These are phyloP conservation scores for Griposia aprilina DNA, from an alignment of 2,888 invertebrate species.

Conservation along the genomic window DNA sequence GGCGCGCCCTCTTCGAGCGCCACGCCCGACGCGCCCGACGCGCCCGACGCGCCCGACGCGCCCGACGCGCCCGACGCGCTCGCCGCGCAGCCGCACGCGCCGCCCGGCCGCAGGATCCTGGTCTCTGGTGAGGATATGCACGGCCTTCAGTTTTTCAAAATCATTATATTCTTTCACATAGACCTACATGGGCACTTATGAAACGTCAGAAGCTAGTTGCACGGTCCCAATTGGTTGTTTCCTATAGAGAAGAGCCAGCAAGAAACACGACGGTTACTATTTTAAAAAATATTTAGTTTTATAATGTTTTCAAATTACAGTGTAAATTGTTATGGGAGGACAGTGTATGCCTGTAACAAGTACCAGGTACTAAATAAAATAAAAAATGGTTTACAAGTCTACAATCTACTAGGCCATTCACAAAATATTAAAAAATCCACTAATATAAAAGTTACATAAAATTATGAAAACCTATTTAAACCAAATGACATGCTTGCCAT, in stretches of 20 bases:
- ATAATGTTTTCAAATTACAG: background rate
- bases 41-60: conserved; percentile 12
- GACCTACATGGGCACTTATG: background rate
- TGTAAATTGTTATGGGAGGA: background rate
- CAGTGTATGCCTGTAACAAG: background rate
- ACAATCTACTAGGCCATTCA: too few relatives aligned
- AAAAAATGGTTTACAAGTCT: too few relatives aligned
- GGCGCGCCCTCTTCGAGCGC: conserved; percentile 3
- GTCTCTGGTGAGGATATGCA: conserved; percentile 67
- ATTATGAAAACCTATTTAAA: too few relatives aligned
- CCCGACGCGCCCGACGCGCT: conserved; percentile 8
- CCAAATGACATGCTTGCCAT: too few relatives aligned
- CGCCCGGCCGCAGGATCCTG: conserved; percentile 42
- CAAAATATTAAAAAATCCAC: too few relatives aligned
- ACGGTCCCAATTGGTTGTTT: too few relatives aligned
- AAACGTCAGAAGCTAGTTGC: background rate
- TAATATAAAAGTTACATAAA: too few relatives aligned
- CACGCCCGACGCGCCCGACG: conserved; percentile 15
- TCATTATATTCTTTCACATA: background rate
- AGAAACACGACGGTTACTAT: background rate
- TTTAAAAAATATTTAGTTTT: background rate
- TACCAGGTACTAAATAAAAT: background rate
- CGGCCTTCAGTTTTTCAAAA: background rate
- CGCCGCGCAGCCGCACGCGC: conserved; percentile 9
- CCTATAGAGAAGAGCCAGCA: background rate